These are phyloP conservation scores for Channallabes apus DNA, from an alignment of 2,797 vertebrate species.

Conservation along the genomic window DNA sequence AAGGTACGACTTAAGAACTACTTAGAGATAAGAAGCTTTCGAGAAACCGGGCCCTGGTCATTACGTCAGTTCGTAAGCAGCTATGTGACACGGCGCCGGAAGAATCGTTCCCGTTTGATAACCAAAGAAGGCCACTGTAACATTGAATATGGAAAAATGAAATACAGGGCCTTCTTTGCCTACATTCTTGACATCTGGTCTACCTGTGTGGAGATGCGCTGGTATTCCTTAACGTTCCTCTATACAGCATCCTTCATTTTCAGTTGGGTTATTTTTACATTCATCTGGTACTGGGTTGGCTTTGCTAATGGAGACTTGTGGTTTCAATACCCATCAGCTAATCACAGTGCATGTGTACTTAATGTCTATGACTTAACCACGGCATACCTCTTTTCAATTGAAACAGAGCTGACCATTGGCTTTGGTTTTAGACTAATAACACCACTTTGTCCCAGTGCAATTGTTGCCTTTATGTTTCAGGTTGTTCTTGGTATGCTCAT, in stretches of 20 bases:
- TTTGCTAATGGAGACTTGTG: constrained; percentile 70
- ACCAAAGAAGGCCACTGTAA: constrained; percentile 95
- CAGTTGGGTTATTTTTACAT: constrained; percentile 79
- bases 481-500: constrained; percentile 87
- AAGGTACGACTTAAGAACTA: too few species aligned
- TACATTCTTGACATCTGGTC: constrained; percentile 92
- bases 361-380: constrained; percentile 86
- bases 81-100: constrained; percentile 64
- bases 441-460: constrained; percentile 81
- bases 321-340: constrained; percentile 63
- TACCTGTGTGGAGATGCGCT: constrained; percentile 75
- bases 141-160: constrained; percentile 91
- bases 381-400: constrained; percentile 94
- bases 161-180: constrained; percentile 79
- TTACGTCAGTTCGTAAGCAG: constrained; percentile 73
- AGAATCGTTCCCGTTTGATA: constrained; percentile 79
- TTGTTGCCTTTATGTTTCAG: constrained; percentile 87
- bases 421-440: constrained; percentile 91
- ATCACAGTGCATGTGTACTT: constrained; percentile 82
- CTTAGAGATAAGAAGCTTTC: too few species aligned
- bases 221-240: constrained; percentile 74
- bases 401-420: constrained; percentile 94
- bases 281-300: constrained; percentile 79
- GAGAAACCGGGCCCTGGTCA: constrained; percentile 76
- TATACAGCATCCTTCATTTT: constrained; percentile 74